Evolutionary conservation across 2,113 vertebrate genomes (phyloP).

Genomic region (Hemicordylus capensis): DNA sequence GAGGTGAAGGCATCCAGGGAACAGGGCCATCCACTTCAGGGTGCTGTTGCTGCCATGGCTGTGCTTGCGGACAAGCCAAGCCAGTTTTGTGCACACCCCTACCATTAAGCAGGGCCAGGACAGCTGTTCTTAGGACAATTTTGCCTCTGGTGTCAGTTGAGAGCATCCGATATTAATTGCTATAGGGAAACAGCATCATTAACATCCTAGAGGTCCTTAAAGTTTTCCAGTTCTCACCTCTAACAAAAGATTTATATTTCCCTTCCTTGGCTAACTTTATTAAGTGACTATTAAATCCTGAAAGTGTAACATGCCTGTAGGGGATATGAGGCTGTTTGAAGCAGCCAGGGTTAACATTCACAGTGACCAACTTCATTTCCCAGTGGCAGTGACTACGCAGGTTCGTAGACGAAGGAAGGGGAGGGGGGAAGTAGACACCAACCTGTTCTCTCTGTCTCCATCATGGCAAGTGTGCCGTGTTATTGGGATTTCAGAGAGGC

Average conservation of each 20-base stretch:
- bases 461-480: slow-evolving; percentile 19
- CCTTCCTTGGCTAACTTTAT: neutral
- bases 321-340: neutral
- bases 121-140: neutral
- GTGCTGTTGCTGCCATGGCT: too few relatives aligned
- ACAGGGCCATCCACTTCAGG: too few relatives aligned
- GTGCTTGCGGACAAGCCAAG: too few relatives aligned
- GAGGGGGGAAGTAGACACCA: neutral
- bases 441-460: slow-evolving; percentile 16
- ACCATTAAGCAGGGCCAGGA: neutral
- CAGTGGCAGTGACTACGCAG: neutral
- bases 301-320: neutral
- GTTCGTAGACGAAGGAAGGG: neutral
- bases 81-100: too few relatives aligned
- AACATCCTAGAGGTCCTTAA: neutral
- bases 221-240: neutral
- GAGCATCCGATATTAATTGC: neutral
- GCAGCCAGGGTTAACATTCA: neutral
- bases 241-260: slow-evolving; percentile 3
- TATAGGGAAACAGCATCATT: neutral
- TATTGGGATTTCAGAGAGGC: slow-evolving; percentile 3
- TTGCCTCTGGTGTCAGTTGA: neutral
- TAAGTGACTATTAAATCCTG: slow-evolving; percentile 16
- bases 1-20: too few relatives aligned
- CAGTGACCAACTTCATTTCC: neutral